Evolutionary conservation across 2,888 invertebrate species (phyloP).

Genomic region (Pyrocoelia pectoralis): DNA sequence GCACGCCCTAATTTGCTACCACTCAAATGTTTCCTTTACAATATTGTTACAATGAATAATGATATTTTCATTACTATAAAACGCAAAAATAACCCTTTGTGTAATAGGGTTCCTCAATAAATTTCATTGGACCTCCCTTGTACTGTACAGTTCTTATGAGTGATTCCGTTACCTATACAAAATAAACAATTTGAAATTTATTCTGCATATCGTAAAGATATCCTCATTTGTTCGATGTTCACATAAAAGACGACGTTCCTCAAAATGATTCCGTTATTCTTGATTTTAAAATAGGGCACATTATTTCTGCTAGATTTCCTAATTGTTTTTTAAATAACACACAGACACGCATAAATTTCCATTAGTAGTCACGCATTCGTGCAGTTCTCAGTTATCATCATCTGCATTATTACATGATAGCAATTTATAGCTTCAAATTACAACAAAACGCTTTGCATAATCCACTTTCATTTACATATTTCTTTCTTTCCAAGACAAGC

Average conservation of each 20-base stretch:
- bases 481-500: constrained; percentile 2
- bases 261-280: constrained; percentile 25
- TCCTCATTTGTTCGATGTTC: neutral
- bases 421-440: constrained; percentile 35
- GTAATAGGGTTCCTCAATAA: too few species aligned
- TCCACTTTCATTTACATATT: constrained; percentile 21
- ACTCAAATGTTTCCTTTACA: too few species aligned
- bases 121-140: too few species aligned
- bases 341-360: constrained; percentile 39
- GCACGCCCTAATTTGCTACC: too few species aligned
- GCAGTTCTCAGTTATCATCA: constrained; percentile 40
- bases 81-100: too few species aligned
- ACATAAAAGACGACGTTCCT: neutral
- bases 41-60: too few species aligned
- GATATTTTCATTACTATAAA: too few species aligned
- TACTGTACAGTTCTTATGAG: too few species aligned
- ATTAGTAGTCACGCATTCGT: constrained; percentile 41
- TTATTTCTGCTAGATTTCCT: constrained; percentile 31
- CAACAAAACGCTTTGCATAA: constrained; percentile 32
- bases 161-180: too few species aligned
- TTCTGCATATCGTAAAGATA: too few species aligned
- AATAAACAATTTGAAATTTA: too few species aligned
- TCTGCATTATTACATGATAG: constrained; percentile 35
- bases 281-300: constrained; percentile 29
- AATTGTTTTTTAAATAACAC: constrained; percentile 39